A percentile compares a stretch with the other conserved stretches of the same genome.
Evolutionary conservation across 2,113 vertebrate species (phyloP).

Genomic region (Grammomys dolichurus): DNA sequence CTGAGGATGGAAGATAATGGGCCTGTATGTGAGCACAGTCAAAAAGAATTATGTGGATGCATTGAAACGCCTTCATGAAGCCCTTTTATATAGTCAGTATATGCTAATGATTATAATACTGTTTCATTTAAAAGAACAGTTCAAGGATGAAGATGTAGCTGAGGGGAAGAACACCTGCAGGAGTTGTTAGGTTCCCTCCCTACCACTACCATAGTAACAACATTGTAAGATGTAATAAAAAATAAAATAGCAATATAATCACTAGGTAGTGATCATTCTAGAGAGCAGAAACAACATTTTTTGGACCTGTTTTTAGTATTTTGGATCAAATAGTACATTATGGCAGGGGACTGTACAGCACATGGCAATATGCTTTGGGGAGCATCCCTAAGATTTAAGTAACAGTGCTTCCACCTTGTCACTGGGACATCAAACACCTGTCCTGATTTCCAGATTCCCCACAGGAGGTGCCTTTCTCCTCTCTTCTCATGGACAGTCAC

Average conservation of each 20-base stretch:
- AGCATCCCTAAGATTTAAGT: background rate
- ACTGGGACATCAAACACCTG: no score
- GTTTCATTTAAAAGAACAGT: background rate
- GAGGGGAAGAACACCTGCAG: background rate
- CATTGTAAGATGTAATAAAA: background rate
- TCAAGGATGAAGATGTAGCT: background rate
- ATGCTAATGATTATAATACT: background rate
- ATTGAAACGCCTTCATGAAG: background rate
- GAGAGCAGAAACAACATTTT: background rate
- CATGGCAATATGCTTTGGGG: background rate
- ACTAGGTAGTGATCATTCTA: background rate
- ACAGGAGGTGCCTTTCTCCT: no score
- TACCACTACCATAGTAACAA: background rate
- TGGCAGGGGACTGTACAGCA: background rate
- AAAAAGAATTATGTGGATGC: background rate
- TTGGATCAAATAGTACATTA: background rate
- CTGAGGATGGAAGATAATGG: background rate
- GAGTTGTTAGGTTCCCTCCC: background rate
- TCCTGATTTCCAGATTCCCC: background rate
- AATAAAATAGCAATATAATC: background rate
- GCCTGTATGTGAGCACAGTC: background rate
- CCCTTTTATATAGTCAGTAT: background rate
- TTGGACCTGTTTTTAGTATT: background rate
- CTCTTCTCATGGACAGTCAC: background rate
- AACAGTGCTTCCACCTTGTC: background rate